A percentile compares a stretch with the other conserved stretches of the same genome.
Conservation (phyloP, 2,888 invertebrate species). For the Kuschelorhynchus macadamiae region DNA sequence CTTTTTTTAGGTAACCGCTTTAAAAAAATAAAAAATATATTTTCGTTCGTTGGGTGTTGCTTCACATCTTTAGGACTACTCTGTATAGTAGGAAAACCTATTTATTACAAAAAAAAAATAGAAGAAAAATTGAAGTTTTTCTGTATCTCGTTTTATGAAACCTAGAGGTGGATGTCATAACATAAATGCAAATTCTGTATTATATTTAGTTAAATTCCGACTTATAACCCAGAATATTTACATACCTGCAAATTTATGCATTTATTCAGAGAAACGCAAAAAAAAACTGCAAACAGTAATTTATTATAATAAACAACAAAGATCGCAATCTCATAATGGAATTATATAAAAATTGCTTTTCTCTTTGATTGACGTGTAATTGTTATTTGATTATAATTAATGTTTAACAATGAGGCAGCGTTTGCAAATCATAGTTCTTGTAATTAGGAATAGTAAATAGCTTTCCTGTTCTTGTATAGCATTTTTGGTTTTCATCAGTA, state of each 20-base stretch:
- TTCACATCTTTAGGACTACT: too few relatives aligned
- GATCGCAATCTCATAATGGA: slow-evolving; percentile 16
- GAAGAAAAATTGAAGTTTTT: too few relatives aligned
- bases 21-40: too few relatives aligned
- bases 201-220: too few relatives aligned
- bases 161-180: too few relatives aligned
- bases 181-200: too few relatives aligned
- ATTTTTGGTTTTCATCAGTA: slow-evolving; percentile 28
- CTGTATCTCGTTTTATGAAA: too few relatives aligned
- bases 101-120: too few relatives aligned
- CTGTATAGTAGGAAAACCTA: not conserved
- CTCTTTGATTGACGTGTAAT: slow-evolving; percentile 35
- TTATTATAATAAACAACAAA: slow-evolving; percentile 26
- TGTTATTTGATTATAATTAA: slow-evolving; percentile 42
- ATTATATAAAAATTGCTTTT: slow-evolving; percentile 24
- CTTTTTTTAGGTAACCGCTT: too few relatives aligned
- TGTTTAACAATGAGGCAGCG: slow-evolving; percentile 27
- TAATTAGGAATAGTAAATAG: slow-evolving; percentile 37
- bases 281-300: slow-evolving; percentile 13
- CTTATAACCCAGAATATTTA: too few relatives aligned
- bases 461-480: slow-evolving; percentile 26
- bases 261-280: not conserved
- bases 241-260: too few relatives aligned
- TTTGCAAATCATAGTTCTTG: slow-evolving; percentile 42
- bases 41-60: too few relatives aligned